Evolutionary conservation across 2,888 invertebrate species (phyloP).

Genomic region (Troides aeacus): DNA sequence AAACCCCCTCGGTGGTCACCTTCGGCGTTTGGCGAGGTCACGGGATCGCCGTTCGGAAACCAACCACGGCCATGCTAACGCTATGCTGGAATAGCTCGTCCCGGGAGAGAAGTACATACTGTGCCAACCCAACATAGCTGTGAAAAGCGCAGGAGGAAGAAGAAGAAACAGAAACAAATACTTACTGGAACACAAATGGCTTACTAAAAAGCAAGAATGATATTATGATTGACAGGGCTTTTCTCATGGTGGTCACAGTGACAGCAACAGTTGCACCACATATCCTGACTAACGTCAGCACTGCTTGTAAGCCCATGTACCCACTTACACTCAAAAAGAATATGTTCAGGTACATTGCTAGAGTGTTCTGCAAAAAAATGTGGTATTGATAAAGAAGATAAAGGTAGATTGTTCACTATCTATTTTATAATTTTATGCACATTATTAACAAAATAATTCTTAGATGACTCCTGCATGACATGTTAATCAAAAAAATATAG

Average conservation of each 20-base stretch:
- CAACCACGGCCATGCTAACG: no score
- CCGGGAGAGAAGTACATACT: no score
- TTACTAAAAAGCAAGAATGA: conserved; percentile 97
- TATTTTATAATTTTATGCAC: background rate
- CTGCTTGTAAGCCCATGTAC: conserved; percentile 96
- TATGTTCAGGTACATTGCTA: conserved; percentile 90
- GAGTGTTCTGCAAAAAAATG: conserved; percentile 77
- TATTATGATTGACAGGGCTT: conserved; percentile 94
- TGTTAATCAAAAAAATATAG: no score
- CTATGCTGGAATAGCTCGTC: no score
- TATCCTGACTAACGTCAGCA: conserved; percentile 91
- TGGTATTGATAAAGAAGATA: background rate
- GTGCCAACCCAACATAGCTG: no score
- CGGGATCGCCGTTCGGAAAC: no score
- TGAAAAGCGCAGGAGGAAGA: no score
- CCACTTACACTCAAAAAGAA: conserved; percentile 93
- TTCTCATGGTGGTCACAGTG: conserved; percentile 94
- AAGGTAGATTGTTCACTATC: background rate
- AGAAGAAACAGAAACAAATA: background rate
- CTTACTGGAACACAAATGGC: conserved; percentile 91
- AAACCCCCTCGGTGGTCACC: no score
- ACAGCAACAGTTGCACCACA: conserved; percentile 96
- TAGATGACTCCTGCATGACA: no score
- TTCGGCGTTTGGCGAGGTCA: no score
- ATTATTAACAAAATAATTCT: background rate